These are phyloP conservation scores for Condylostylus longicornis DNA, from an alignment of 1,140 invertebrate species.

Conservation along the genomic window DNA sequence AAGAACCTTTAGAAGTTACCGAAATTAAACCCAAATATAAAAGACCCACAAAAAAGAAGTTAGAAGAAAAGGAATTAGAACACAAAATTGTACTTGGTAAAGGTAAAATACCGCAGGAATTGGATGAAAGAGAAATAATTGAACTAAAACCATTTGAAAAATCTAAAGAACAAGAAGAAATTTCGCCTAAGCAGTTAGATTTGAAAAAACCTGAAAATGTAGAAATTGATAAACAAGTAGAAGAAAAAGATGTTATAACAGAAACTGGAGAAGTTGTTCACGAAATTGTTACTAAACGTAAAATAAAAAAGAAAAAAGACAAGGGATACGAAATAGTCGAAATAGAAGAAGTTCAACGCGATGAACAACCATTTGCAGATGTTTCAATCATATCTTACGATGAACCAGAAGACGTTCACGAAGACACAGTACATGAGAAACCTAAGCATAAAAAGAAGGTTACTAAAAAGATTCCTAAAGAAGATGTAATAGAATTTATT, in stretches of 20 bases:
- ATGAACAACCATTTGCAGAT: conserved; percentile 15
- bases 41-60: conserved; percentile 16
- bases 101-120: conserved; percentile 18
- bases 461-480: conserved; percentile 16
- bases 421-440: conserved; percentile 17
- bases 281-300: conserved; percentile 15
- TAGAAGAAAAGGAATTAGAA: conserved; percentile 9
- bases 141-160: conserved; percentile 39
- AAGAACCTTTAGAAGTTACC: conserved; percentile 8
- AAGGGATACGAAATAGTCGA: conserved; percentile 16
- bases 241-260: conserved; percentile 19
- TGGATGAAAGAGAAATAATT: conserved; percentile 34
- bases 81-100: conserved; percentile 22
- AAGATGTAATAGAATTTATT: conserved; percentile 19
- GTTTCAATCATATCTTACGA: conserved; percentile 8
- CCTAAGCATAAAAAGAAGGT: conserved; percentile 11
- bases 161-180: conserved; percentile 26
- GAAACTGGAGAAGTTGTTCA: conserved; percentile 11
- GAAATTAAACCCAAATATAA: conserved; percentile 18
- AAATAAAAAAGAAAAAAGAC: conserved; percentile 14
- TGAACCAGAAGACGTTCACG: conserved; percentile 14
- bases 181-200: too few species aligned
- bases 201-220: conserved; percentile 17
- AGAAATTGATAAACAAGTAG: conserved; percentile 20
- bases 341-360: conserved; percentile 13